Evolutionary conservation across 2,113 vertebrate genomes (phyloP).

Genomic region (Zingel zingel): DNA sequence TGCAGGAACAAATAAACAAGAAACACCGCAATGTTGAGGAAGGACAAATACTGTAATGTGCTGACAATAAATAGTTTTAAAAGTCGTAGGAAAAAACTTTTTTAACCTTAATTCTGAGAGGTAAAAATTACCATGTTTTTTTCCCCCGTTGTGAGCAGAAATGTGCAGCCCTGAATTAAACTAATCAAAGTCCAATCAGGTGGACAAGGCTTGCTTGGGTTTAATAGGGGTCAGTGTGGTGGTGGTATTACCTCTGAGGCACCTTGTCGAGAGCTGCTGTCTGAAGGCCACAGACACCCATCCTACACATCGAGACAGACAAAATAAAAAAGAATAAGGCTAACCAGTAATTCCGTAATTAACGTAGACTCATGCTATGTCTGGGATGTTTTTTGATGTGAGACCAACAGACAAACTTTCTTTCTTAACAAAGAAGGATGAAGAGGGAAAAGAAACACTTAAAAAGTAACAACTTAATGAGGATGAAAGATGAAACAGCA

Average conservation of each 20-base stretch:
- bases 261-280: slow-evolving; percentile 76
- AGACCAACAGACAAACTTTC: slow-evolving; percentile 26
- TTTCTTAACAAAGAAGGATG: not conserved
- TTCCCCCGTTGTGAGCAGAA: too few relatives aligned
- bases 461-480: slow-evolving; percentile 53
- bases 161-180: too few relatives aligned
- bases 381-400: slow-evolving; percentile 34
- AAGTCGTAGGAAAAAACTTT: too few relatives aligned
- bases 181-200: not conserved
- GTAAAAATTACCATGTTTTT: too few relatives aligned
- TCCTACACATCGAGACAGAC: slow-evolving; percentile 64
- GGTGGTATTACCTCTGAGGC: slow-evolving; percentile 79
- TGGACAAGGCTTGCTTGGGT: not conserved
- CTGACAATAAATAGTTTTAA: too few relatives aligned
- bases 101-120: too few relatives aligned
- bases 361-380: too few relatives aligned
- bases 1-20: too few relatives aligned
- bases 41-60: too few relatives aligned
- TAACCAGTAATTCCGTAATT: too few relatives aligned
- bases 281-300: slow-evolving; percentile 81
- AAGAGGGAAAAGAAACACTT: not conserved
- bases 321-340: not conserved
- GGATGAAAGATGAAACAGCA: slow-evolving; percentile 56
- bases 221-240: not conserved
- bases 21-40: too few relatives aligned